Percentiles rank a stretch among this genome's conserved stretches.
Conservation (phyloP, 92 coral and sea anemone genomes). For the Isaurus tuberculatus region DNA sequence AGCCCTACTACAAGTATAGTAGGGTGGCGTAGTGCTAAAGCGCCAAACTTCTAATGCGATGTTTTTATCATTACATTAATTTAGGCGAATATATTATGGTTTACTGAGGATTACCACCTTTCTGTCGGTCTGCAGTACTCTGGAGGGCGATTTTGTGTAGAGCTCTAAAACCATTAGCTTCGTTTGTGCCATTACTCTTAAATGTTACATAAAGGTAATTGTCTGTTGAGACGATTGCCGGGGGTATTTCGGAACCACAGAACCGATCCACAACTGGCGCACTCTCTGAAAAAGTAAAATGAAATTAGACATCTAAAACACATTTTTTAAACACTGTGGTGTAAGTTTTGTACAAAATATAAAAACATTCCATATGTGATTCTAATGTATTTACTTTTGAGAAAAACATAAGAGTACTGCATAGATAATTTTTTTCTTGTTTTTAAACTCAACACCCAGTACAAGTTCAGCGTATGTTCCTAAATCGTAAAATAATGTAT, state of each 20-base stretch:
- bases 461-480: too few relatives aligned
- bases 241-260: conserved; percentile 31
- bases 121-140: neutral
- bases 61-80: too few relatives aligned
- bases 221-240: neutral
- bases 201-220: conserved; percentile 33
- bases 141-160: neutral
- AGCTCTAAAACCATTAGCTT: conserved; percentile 33
- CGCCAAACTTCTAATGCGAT: too few relatives aligned
- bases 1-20: too few relatives aligned
- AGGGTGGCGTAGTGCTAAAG: too few relatives aligned
- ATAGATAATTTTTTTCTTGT: neutral
- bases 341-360: neutral
- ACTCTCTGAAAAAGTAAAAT: neutral
- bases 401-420: too few relatives aligned
- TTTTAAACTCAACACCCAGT: too few relatives aligned
- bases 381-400: too few relatives aligned
- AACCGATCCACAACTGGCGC: conserved; percentile 24
- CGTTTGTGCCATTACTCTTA: neutral
- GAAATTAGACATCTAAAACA: neutral
- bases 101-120: neutral
- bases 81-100: too few relatives aligned
- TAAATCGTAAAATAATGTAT: too few relatives aligned
- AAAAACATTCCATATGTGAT: neutral
- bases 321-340: neutral